Evolutionary conservation across 92 coral and sea anemone genomes (phyloP), one percentile per base, ranked within the genome.

Genomic region (Porites rus): DNA sequence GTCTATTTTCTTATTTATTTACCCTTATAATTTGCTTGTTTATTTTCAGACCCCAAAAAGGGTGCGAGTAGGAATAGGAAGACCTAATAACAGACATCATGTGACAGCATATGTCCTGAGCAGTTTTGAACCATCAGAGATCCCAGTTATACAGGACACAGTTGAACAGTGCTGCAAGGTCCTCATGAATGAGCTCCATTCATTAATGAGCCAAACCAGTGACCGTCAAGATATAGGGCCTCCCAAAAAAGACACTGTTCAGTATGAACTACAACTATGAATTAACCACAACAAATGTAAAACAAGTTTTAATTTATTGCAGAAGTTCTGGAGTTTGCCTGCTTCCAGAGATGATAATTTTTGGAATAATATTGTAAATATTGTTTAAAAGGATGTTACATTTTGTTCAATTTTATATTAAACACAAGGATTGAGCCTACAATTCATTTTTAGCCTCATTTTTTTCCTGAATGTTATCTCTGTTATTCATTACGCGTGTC

Each of bases 61-160:
- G 68, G 77, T 92, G 24, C 93, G 93, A 6, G 74, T 95, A 16
- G 97, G 98, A 1, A 93, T 93, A 46, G 98, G 97, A 59, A 86
- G 97, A 58, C 98, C 97, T 51, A 71, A 67, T 7, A 74, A 95
- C 76, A 91, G 80, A 69, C 72, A 91, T 10, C 91, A 90, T 58
- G 97, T 95, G 28, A 82, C 87, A 54, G 78, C 82, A 8, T 95
- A 91, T 77, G 98, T 95, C 28, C 76, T 93, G 69, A 87, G 91
- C 50, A 83, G 94, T 62, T 95, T 93, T 88, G 88, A 79, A 12
- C 78, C 84, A 16, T 71, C 85, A 18, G 98, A 95, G 86, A 64
- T 89, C 52, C 92, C 91, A 8, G 54, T 90, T 20, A 81, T 87
- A 17, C 86, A 87, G 60, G 90, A 83, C 43, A 86, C 94, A 43